phyloP scores from a whole-genome alignment of 2,113 vertebrate genomes.

The human (Homo sapiens) region GRCh38 chr21:29805501-29806000 shows the following conservation, averaged over 20 bases:
- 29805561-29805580: neutral
- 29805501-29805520: neutral
- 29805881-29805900: neutral
- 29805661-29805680: neutral
- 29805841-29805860: neutral
- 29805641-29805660: neutral
- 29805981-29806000: neutral
- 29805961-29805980: neutral
- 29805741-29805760: accelerated
- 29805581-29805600: neutral
- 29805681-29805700: neutral
- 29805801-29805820: neutral
- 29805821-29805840: neutral
- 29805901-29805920: neutral
- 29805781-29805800: too few relatives aligned
- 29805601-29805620: neutral
- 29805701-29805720: neutral
- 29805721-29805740: neutral
- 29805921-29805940: neutral
- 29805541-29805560: neutral
- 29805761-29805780: neutral
- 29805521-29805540: neutral
- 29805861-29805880: neutral
- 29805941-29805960: neutral
- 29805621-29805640: neutral